Evolutionary conservation across 2,113 vertebrate genomes (phyloP).

Genomic region (Oryzias javanicus): DNA sequence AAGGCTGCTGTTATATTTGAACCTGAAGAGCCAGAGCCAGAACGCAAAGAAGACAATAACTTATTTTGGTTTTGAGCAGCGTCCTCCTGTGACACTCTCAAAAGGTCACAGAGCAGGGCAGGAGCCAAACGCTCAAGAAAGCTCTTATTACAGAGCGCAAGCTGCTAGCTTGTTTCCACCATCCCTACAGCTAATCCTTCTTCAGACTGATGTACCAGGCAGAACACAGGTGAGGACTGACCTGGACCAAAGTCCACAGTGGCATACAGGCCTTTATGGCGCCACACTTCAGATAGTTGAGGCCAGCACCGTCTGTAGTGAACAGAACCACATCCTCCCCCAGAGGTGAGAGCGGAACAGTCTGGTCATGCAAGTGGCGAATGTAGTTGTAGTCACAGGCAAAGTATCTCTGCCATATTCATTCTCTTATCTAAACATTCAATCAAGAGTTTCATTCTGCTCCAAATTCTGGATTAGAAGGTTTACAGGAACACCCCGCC

Average conservation of each 20-base stretch:
- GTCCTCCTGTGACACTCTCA: slow-evolving; percentile 5
- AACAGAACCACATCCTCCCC: slow-evolving; percentile 88
- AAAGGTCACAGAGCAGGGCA: background rate
- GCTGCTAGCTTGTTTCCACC: background rate
- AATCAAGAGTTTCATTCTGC: background rate
- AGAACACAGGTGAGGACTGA: slow-evolving; percentile 33
- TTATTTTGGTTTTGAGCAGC: background rate
- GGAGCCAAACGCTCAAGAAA: background rate
- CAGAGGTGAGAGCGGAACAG: slow-evolving; percentile 83
- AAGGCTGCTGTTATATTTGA: slow-evolving; percentile 84
- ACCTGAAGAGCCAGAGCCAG: slow-evolving; percentile 70
- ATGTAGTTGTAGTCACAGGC: slow-evolving; percentile 90
- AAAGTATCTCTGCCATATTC: slow-evolving; percentile 94
- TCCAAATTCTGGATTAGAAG: no score
- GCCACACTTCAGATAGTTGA: slow-evolving; percentile 79
- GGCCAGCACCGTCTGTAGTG: slow-evolving; percentile 86
- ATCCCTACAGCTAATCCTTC: background rate
- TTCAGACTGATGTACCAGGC: no score
- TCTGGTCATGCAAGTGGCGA: slow-evolving; percentile 80
- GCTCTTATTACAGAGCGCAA: background rate
- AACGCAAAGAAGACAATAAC: background rate
- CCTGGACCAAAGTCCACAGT: slow-evolving; percentile 92
- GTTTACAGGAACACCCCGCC: slow-evolving; percentile 1
- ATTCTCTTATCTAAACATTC: slow-evolving; percentile 87
- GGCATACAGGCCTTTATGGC: slow-evolving; percentile 85